Evolutionary conservation across 1,140 invertebrate species (phyloP).

Genomic region (Anadara kagoshimensis): DNA sequence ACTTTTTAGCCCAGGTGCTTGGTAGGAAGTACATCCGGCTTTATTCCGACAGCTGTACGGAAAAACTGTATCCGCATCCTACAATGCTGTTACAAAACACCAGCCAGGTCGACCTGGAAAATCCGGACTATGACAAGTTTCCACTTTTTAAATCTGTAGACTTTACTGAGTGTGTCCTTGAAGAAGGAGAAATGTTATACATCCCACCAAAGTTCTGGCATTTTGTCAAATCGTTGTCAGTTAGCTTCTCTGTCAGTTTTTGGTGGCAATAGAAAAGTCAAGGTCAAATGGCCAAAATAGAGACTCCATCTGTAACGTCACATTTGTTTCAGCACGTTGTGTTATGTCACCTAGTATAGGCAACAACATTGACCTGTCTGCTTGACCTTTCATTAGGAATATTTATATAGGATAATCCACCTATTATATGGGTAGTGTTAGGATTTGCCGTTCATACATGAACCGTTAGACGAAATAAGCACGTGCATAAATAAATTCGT

Average conservation of each 20-base stretch:
- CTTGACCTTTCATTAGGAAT: no score
- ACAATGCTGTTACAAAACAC: conserved; percentile 86
- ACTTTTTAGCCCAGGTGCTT: conserved; percentile 89
- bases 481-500: no score
- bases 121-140: conserved; percentile 73
- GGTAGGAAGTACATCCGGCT: conserved; percentile 91
- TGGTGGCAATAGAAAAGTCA: conserved; percentile 75
- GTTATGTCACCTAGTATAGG: no score
- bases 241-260: conserved; percentile 80
- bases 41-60: conserved; percentile 82
- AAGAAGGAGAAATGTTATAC: conserved; percentile 78
- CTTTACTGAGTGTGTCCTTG: conserved; percentile 75
- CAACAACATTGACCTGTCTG: no score
- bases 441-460: no score
- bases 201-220: conserved; percentile 80
- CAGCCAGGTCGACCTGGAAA: conserved; percentile 78
- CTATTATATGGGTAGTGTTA: no score
- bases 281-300: no score
- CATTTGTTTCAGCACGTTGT: no score
- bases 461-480: no score
- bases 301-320: no score
- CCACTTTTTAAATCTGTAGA: conserved; percentile 73
- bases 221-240: conserved; percentile 77
- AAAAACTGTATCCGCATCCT: conserved; percentile 87
- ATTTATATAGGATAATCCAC: no score